These are phyloP conservation scores for Aethina tumida DNA, from an alignment of 1,140 invertebrate genomes.

Conservation along the genomic window DNA sequence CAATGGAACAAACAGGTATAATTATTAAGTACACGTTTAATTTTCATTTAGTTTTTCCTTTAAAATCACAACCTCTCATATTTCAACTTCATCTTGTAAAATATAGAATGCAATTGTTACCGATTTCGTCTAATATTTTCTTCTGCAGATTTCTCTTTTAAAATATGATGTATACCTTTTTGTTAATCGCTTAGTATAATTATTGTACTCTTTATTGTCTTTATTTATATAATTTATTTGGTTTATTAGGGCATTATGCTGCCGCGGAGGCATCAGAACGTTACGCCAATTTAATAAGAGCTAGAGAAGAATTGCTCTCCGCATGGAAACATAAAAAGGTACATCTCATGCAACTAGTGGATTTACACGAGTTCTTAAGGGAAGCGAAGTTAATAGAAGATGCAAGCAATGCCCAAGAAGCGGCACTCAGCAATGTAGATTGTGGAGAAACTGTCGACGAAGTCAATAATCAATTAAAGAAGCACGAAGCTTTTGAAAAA, in stretches of 20 bases:
- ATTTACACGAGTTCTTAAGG: constrained; percentile 87
- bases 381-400: constrained; percentile 92
- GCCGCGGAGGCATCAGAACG: constrained; percentile 69
- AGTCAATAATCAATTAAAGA: constrained; percentile 76
- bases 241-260: constrained; percentile 57
- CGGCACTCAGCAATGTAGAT: constrained; percentile 43
- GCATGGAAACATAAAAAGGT: constrained; percentile 87
- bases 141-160: too few species aligned
- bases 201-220: not conserved
- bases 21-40: too few species aligned
- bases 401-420: constrained; percentile 80
- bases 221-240: not conserved
- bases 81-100: too few species aligned
- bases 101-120: too few species aligned
- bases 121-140: too few species aligned
- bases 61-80: too few species aligned
- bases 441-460: constrained; percentile 66
- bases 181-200: not conserved
- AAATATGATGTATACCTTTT: too few species aligned
- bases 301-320: constrained; percentile 65
- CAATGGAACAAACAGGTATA: constrained; percentile 67
- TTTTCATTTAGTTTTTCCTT: too few species aligned
- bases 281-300: constrained; percentile 62
- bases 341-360: constrained; percentile 87
- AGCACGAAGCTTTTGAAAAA: constrained; percentile 86